Evolutionary conservation across 2,888 invertebrate species (phyloP), one percentile per base, ranked within the genome.

Genomic region (Cancer borealis): DNA sequence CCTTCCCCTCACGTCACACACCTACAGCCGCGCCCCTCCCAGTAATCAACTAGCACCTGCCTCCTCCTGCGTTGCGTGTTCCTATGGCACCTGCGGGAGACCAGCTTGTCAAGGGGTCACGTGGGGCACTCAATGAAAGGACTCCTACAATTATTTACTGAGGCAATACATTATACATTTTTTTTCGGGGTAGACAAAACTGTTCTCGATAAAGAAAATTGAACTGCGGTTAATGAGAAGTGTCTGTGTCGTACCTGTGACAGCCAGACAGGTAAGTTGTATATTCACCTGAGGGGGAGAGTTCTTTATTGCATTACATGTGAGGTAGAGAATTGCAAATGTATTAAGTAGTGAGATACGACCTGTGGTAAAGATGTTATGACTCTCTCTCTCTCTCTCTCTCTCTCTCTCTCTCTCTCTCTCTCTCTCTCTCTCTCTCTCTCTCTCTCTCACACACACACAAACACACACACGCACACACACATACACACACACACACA

Each of bases 401-500:
- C 54, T 54, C 54, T 54, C 54, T 54, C 54, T 54, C 54, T 54
- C 54, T 54, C 54, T 54, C 54, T 54, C 54, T 54, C 54, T 54
- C 54, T 54, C 54, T 10, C 17, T 17, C 17, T 54, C 17, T 17
- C 17, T 54, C 17, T 17, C 54, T 54, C 54, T 17, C 30, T 79
- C 30, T n/a, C n/a, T 79, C n/a, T 6, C 73, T 79, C 30, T 30
- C 79, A 84, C 30, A 84, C 79, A 84, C 30, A 84, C 79, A 79
- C 84, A 84, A 30, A 84, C 84, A 84, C 84, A 84, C 84, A 84
- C 84, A 84, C 84, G 39, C 84, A 84, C 84, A 84, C 84, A 84
- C 84, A 84, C 84, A 84, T 39, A 84, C 39, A 84, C 84, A 84
- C 84, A 84, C 84, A 84, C 84, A 84, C 84, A 84, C 84, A 84